Evolutionary conservation across 2,888 invertebrate species (phyloP).

Genomic region (Tortrix viridana): DNA sequence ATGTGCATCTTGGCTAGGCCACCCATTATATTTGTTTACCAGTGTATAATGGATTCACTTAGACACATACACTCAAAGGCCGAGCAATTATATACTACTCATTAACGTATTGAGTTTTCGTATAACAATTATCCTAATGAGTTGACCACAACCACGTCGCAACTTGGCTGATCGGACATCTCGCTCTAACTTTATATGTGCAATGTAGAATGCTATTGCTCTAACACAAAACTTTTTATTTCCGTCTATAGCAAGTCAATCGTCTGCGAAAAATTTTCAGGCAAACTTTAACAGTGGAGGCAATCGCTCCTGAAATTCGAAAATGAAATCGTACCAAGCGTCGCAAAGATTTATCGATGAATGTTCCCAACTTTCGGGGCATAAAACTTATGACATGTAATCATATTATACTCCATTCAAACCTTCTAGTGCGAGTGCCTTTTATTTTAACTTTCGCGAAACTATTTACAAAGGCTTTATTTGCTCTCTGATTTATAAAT

Average conservation of each 20-base stretch:
- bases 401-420: slow-evolving; percentile 75
- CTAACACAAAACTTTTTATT: slow-evolving; percentile 84
- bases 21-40: too few species aligned
- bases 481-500: slow-evolving; percentile 37
- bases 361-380: slow-evolving; percentile 81
- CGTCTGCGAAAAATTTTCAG: slow-evolving; percentile 84
- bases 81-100: too few species aligned
- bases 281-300: slow-evolving; percentile 84
- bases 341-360: slow-evolving; percentile 84
- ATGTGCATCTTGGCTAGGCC: too few species aligned
- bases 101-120: too few species aligned
- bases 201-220: slow-evolving; percentile 79
- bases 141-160: background rate
- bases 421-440: slow-evolving; percentile 44
- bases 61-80: too few species aligned
- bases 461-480: slow-evolving; percentile 37
- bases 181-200: slow-evolving; percentile 74
- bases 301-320: slow-evolving; percentile 85
- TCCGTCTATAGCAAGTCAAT: slow-evolving; percentile 84
- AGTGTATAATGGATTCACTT: too few species aligned
- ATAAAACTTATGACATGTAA: slow-evolving; percentile 84
- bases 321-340: slow-evolving; percentile 84
- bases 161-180: slow-evolving; percentile 38
- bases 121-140: background rate
- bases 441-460: slow-evolving; percentile 38